Evolutionary conservation across 1,140 invertebrate genomes (phyloP), one percentile per base, ranked within the genome.

Genomic region (Macrobrachium rosenbergii): DNA sequence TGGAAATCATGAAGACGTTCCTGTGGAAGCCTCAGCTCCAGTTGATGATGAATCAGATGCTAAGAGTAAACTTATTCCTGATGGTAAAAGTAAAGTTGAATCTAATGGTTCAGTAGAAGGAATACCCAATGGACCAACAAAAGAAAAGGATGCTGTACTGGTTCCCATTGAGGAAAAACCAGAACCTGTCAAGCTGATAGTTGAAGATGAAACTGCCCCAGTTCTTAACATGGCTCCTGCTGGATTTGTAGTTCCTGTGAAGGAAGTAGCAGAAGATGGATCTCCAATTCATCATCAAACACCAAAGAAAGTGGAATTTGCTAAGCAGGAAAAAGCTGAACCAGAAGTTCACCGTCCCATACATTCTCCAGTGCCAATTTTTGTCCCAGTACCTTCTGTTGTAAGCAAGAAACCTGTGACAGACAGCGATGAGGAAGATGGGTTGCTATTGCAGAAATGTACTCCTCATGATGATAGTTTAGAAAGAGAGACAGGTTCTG

Each of bases 381-480:
- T 81, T 52, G 63, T 87, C 23, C 85, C 85, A 62, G 58, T 75
- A 2, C 67, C 85, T 45, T 72, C 16, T 45, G 12, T 43, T 72
- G 69, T 72, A 52, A 5, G 19, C 28, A 87, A 87, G 52, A 87
- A 82, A 19, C 78, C 85, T 64, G 69, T 82, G 43, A 23, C 79
- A 23, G 43, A 79, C 0, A 87, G 85, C 76, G 85, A 87, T 64
- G 85, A 87, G 37, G 85, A 87, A 62, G 85, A 87, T 75, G 85
- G 85, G n/a, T 69, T 87, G 28, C 59, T 87, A 52, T 45, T 87
- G 28, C 78, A 81, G 23, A 77, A 87, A 59, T 81, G 78, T 62
- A 0, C 72, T 11, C 85, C 85, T 12, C 23, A 82, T 8, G 85
- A 87, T 76, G 78, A 82, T 45, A 87, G 85, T 43, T 59, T 87